A percentile compares a stretch with the other conserved stretches of the same genome.
Conservation (phyloP, 92 coral and sea anemone genomes). For the Siderastrea siderea region DNA sequence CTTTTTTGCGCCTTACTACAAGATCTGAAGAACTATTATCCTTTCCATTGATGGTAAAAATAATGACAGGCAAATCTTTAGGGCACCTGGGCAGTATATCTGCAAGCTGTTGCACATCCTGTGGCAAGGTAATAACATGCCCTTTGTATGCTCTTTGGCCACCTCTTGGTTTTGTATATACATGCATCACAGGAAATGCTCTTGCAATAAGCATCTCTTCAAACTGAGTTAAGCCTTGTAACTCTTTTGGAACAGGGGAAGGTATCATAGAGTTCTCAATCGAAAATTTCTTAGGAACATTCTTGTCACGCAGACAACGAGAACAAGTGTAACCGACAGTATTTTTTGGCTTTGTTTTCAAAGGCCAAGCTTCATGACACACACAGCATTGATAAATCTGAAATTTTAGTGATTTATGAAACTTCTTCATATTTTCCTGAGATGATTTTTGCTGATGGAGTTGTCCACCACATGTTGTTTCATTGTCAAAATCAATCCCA, state of each 20-base stretch:
- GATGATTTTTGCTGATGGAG: slow-evolving; percentile 55
- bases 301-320: slow-evolving; percentile 62
- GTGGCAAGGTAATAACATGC: slow-evolving; percentile 63
- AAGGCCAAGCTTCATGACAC: too few relatives aligned
- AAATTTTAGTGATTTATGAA: too few relatives aligned
- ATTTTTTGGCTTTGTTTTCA: too few relatives aligned
- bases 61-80: slow-evolving; percentile 59
- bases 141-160: slow-evolving; percentile 74
- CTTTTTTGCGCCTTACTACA: slow-evolving; percentile 57
- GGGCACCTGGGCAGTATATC: slow-evolving; percentile 50
- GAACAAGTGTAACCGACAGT: too few relatives aligned
- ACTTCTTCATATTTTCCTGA: too few relatives aligned
- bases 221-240: slow-evolving; percentile 69
- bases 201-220: slow-evolving; percentile 72
- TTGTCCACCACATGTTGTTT: slow-evolving; percentile 35
- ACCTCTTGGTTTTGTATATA: slow-evolving; percentile 72
- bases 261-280: slow-evolving; percentile 64
- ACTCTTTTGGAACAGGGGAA: slow-evolving; percentile 63
- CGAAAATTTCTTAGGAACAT: slow-evolving; percentile 65
- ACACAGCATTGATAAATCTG: too few relatives aligned
- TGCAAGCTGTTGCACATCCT: slow-evolving; percentile 69
- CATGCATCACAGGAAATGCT: slow-evolving; percentile 70
- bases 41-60: slow-evolving; percentile 48
- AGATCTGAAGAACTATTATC: slow-evolving; percentile 60
- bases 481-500: slow-evolving; percentile 37